Base-by-base conservation (phyloP, 2,888 invertebrate species). In the Linyphia triangularis region DNA sequence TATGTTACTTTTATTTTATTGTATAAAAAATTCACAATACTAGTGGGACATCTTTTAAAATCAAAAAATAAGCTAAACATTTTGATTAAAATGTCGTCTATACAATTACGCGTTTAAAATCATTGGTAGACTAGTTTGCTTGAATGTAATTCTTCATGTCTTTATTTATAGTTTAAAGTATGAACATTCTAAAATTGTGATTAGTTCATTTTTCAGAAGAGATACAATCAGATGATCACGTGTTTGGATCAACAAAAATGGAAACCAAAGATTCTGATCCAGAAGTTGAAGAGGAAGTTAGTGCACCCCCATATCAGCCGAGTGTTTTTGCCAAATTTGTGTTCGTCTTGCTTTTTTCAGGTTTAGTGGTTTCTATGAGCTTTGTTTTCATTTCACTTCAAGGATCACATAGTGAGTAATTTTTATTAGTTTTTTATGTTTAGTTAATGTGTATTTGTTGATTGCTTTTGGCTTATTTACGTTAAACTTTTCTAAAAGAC, bases 321-420 rank as follows among this genome's bases (percentile, higher is more conserved):
- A 96, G 96, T 92, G 95, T 96, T 94, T 96, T 96, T 93, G 96
- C 96, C 43, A 96, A 96, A 93, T 94, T 97, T 83, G 94, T 97
- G 91, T 97, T 97, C 93, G 96, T 97, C 92, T 93, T 95, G 1
- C 93, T 97, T 30, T 94, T 97, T 90, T 95, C 95, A 72, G 94
- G 95, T 82, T 94, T 97, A 40, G 93, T 95, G 88, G 95, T 95
- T 69, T 94, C 96, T 85, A 95, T 96, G 92, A 96, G 96, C 86
- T 93, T 97, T 77, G 96, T 96, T 89, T 96, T 90, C 69, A 89
- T 91, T 37, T 90, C 90, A 73, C 61, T 91, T 19, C 89, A 86
- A 40, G 90, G 89, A 67, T 30, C 72, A 77, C 70, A 86, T 16
- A 85, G 83, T 85, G 83, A 89, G 89, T 82, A 19, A 37, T 16